Evolutionary conservation across 2,113 vertebrate species (phyloP).

Genomic region (Thamnaconus septentrionalis): DNA sequence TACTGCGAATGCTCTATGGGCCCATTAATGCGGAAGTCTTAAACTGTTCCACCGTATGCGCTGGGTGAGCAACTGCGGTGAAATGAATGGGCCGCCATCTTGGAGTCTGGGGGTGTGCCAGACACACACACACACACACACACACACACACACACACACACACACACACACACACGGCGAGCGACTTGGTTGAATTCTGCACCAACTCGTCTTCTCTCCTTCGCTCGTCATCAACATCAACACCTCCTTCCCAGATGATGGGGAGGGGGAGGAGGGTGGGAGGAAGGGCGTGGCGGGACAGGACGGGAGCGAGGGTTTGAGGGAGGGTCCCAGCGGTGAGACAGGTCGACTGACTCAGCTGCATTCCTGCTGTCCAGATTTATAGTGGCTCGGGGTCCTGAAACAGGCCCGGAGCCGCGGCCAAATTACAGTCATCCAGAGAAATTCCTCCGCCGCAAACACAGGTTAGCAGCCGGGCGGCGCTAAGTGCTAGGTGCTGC

Average conservation of each 20-base stretch:
- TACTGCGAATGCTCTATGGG: no score
- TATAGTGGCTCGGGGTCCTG: conserved; percentile 66
- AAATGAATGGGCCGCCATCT: no score
- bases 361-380: conserved; percentile 75
- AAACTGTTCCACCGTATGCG: no score
- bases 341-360: conserved; percentile 65
- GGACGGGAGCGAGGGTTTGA: conserved; percentile 24
- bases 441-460: conserved; percentile 77
- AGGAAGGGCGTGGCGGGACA: not conserved
- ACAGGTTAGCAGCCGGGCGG: conserved; percentile 66
- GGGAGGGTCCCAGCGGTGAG: conserved; percentile 39
- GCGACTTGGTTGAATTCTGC: no score
- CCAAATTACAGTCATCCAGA: conserved; percentile 79
- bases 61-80: no score
- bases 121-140: no score
- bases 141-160: no score
- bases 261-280: conserved; percentile 7
- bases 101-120: no score
- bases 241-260: not conserved
- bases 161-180: no score
- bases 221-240: no score
- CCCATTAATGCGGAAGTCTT: no score
- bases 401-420: conserved; percentile 66
- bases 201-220: no score
- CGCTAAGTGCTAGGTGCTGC: conserved; percentile 75